Conservation (phyloP, 1,140 invertebrate species). For the Venustaconcha ellipsiformis region DNA sequence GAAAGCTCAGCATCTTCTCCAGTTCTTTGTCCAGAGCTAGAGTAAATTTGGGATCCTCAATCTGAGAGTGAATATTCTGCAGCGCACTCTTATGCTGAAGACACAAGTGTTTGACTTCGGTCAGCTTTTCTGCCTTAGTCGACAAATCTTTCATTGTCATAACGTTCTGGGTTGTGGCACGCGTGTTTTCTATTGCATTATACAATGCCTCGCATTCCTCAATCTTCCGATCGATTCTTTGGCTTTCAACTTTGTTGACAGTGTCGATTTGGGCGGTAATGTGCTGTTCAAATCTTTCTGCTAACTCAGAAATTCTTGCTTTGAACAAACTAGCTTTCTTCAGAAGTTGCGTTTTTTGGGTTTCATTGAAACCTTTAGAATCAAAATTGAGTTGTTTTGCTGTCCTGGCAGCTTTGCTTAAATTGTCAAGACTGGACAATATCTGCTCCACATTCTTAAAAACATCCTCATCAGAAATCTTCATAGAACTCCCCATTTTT, state of each 20-base stretch:
- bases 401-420: conserved; percentile 22
- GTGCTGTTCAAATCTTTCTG: conserved; percentile 28
- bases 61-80: too few species aligned
- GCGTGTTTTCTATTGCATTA: conserved; percentile 18
- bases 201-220: conserved; percentile 27
- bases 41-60: too few species aligned
- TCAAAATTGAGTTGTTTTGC: conserved; percentile 31
- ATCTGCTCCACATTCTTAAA: conserved; percentile 31
- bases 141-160: too few species aligned
- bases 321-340: conserved; percentile 22
- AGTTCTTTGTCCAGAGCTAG: too few species aligned
- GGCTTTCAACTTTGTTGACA: conserved; percentile 18
- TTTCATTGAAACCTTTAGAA: conserved; percentile 25
- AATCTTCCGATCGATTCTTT: conserved; percentile 24
- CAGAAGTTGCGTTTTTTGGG: conserved; percentile 21
- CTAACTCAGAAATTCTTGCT: conserved; percentile 22
- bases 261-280: conserved; percentile 23
- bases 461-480: conserved; percentile 26
- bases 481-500: neutral
- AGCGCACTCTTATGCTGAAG: too few species aligned
- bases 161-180: too few species aligned
- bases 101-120: too few species aligned
- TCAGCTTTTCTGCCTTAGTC: too few species aligned
- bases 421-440: conserved; percentile 17
- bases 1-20: too few species aligned